phyloP scores from a whole-genome alignment of 2,797 vertebrate genomes.

The Eidolon dupreanum region DNA sequence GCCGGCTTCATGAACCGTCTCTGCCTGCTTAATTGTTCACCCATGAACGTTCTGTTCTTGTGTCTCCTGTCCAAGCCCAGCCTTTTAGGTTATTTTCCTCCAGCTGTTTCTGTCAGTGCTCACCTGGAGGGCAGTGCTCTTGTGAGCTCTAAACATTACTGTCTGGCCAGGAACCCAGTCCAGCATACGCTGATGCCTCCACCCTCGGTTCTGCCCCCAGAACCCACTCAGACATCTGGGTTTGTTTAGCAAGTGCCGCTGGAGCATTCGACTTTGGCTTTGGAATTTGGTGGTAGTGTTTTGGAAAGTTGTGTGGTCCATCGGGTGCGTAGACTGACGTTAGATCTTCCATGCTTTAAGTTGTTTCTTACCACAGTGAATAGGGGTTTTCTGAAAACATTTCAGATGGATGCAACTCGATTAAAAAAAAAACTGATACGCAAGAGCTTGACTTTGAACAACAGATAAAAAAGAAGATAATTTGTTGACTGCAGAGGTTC shows the following conservation, averaged over 20 bases:
- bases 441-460: conserved; percentile 1
- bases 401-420: background rate
- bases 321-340: background rate
- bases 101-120: background rate
- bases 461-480: background rate
- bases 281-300: background rate
- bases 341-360: background rate
- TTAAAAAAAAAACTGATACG: background rate
- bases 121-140: background rate
- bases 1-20: background rate
- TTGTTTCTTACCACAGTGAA: background rate
- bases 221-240: background rate
- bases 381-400: background rate
- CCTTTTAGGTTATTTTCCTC: background rate
- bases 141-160: background rate
- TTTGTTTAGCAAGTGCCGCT: background rate
- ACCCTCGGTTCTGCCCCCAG: background rate
- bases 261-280: background rate
- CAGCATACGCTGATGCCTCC: background rate
- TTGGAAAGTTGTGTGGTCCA: background rate
- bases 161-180: background rate
- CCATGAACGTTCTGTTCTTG: background rate
- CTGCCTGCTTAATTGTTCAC: background rate
- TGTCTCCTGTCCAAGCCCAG: background rate
- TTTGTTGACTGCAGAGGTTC: background rate